Evolutionary conservation across 1,140 invertebrate species (phyloP), one percentile per base, ranked within the genome.

Genomic region (Coelopa frigida): DNA sequence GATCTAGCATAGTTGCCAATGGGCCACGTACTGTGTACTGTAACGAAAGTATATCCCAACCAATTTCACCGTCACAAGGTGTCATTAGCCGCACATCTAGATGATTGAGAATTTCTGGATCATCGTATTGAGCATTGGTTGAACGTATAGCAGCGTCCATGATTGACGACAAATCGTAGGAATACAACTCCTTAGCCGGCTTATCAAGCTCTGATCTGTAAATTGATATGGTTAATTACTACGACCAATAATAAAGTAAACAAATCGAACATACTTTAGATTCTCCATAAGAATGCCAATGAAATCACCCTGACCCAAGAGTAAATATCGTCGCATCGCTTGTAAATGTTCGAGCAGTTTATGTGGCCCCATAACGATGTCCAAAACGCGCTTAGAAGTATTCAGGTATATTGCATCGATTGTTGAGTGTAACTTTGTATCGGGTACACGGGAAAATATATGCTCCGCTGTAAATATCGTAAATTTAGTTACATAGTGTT

Each of bases 41-140:
- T 38, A 98, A 73, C 59, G 86, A 87, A 70, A 97, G 95, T 33
- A 96, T 87, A 73, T 98, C 93, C 93, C 94, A 98, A 3, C 94
- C 94, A 45, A 77, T 81, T 68, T 97, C 93, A 22, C 87, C 72
- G n/a, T 80, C 75, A 20, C 79, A 83, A 6, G 79, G 75, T 23
- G 84, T 79, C 50, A 94, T 79, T 14, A 94, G 75, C 58, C 86
- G 81, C 11, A 94, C 86, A 73, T 94, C 90, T 10, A 98, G 71
- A 14, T 92, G 73, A 53, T 86, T 82, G 2, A 95, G 75, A 23
- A 96, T 88, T 68, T 97, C 92, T 27, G 83, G 79, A 59, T 94
- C 87, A 61, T 97, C 92, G 67, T 83, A 92, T 69, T 96, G 92
- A 23, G 92, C 88, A 73, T 94, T 95, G n/a, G 93, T 97, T 23